Base-by-base conservation (phyloP, 2,888 invertebrate species). In the Masnerella sp. region DNA sequence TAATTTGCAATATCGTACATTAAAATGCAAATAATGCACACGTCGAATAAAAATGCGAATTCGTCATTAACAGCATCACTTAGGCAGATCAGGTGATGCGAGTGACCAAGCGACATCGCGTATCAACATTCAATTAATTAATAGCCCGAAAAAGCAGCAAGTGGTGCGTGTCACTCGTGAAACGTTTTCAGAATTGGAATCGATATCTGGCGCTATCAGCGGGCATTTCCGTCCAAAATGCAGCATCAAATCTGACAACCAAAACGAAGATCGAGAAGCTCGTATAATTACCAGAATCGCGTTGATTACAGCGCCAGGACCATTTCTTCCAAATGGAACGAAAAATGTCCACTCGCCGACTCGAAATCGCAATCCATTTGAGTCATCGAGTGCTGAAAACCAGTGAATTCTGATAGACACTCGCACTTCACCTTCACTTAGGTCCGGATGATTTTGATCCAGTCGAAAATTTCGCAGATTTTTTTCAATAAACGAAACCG, bases 101-200 rank as follows among this genome's bases (percentile, higher is more conserved):
- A 12, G 40, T 15, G 45, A 8, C 17, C 45, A 20, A 47, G 38
- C 56, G 64, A 65, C 54, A 38, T 20, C 28, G 28, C 47, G 54
- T 56, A 38, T 56, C 65, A 45, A 54, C 30, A 65, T 65, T 65
- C 54, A 47, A 56, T 65, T 65, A 65, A 65, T 56, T 56, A 54
- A 54, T 47, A 36, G 34, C 18, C 15, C 28, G 28, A 64, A 45
- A 54, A 28, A 51, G 25, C 14, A 12, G 18, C 18, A 58, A 40
- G 52, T 20, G n/a, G 25, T 25, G 43, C 52, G 43, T 64, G 52
- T 52, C 52, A 25, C 43, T 52, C 34, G n/a, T n/a, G 0, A 15
- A 25, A 5, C 49, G n/a, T 30, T 38, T 28, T 49, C 38, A 17
- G n/a, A 49, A 47, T 49, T 18, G 4, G 38, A 61, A 49, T 38